A percentile compares a stretch with the other conserved stretches of the same genome.
Evolutionary conservation across 2,113 vertebrate species (phyloP).

Genomic region (Enhydra lutris): DNA sequence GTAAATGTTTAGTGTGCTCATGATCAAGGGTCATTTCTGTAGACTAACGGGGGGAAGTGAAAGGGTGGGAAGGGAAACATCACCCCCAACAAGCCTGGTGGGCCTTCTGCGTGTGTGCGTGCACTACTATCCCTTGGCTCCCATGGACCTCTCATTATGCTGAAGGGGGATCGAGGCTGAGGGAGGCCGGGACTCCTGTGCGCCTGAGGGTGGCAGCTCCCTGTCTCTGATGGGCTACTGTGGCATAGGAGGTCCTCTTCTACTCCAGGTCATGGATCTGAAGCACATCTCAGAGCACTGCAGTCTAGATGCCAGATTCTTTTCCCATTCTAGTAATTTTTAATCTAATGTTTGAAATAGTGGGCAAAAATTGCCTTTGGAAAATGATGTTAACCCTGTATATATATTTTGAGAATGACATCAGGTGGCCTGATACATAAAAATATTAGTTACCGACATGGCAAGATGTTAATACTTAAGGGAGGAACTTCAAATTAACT

Average conservation of each 20-base stretch:
- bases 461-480: neutral
- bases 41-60: neutral
- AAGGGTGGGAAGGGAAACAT: too few relatives aligned
- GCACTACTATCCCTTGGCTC: too few relatives aligned
- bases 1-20: neutral
- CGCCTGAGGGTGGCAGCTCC: neutral
- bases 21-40: neutral
- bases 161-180: neutral
- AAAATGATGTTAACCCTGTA: neutral
- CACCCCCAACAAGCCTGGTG: neutral
- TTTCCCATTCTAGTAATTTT: neutral
- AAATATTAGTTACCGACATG: neutral
- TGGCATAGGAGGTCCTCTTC: neutral
- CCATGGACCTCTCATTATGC: neutral
- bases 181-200: neutral
- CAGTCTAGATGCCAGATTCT: neutral
- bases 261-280: neutral
- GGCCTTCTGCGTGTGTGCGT: neutral
- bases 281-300: neutral
- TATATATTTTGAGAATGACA: neutral
- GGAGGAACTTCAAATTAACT: constrained; percentile 17
- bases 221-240: neutral
- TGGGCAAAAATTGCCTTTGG: neutral
- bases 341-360: constrained; percentile 28
- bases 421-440: neutral